phyloP scores from a whole-genome alignment of 1,140 invertebrate genomes.

The Chelonus insularis region DNA sequence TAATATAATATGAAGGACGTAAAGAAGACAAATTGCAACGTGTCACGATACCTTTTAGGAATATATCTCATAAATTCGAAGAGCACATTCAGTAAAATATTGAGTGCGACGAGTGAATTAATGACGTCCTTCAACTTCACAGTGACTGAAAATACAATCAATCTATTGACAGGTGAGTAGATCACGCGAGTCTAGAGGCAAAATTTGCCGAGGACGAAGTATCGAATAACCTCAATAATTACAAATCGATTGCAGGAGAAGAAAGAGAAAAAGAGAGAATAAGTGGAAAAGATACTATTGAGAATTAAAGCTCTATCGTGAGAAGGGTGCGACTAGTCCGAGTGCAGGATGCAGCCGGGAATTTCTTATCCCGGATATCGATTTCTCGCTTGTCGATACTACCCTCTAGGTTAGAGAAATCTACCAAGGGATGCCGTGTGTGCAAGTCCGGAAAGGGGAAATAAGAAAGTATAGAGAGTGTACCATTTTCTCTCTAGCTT shows the following conservation, averaged over 20 bases:
- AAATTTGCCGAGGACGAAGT: conserved; percentile 29
- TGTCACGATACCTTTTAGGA: conserved; percentile 13
- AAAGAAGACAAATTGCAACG: conserved; percentile 12
- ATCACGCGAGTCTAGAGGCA: conserved; percentile 24
- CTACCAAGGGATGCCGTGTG: not conserved
- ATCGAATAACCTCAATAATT: conserved; percentile 45
- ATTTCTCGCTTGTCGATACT: conserved; percentile 44
- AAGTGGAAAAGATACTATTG: not conserved
- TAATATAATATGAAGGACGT: conserved; percentile 14
- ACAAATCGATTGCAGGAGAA: conserved; percentile 38
- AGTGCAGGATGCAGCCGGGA: conserved; percentile 29
- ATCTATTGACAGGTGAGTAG: conserved; percentile 13
- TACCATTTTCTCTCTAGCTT: no score
- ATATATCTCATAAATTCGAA: no score
- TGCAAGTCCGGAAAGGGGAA: not conserved
- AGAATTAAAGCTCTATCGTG: not conserved
- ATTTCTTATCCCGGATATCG: conserved; percentile 56
- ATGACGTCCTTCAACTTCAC: conserved; percentile 28
- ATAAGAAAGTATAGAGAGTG: not conserved
- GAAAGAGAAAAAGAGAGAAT: conserved; percentile 4
- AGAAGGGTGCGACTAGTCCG: conserved; percentile 10
- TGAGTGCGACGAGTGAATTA: conserved; percentile 22
- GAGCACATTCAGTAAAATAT: conserved; percentile 20
- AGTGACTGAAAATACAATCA: conserved; percentile 21
- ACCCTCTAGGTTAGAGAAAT: not conserved